A percentile compares a stretch with the other conserved stretches of the same genome.
These are phyloP conservation scores for Villa cingulata DNA, from an alignment of 2,888 invertebrate genomes.

Conservation along the genomic window DNA sequence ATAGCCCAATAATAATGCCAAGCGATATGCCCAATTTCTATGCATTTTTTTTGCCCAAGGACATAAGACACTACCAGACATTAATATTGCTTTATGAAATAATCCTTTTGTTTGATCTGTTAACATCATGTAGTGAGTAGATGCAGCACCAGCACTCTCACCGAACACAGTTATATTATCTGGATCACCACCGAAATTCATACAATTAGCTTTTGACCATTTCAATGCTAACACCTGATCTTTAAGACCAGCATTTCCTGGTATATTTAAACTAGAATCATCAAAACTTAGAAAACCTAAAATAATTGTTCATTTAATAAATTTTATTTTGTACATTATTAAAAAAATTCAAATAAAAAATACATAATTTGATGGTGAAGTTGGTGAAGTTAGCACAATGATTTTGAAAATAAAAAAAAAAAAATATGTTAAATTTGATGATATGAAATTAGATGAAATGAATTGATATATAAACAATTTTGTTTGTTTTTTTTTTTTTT, in stretches of 20 bases:
- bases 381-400: no score
- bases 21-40: slow-evolving; percentile 25
- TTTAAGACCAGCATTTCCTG: slow-evolving; percentile 42
- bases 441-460: no score
- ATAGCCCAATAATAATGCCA: slow-evolving; percentile 31
- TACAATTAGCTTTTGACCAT: slow-evolving; percentile 40
- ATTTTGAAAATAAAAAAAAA: no score
- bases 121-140: slow-evolving; percentile 37
- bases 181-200: slow-evolving; percentile 39
- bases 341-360: no score
- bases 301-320: not conserved
- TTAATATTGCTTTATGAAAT: slow-evolving; percentile 31
- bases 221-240: slow-evolving; percentile 40
- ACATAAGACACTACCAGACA: slow-evolving; percentile 29
- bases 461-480: no score
- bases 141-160: slow-evolving; percentile 40
- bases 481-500: no score
- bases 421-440: no score
- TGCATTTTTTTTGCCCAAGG: slow-evolving; percentile 29
- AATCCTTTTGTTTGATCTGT: slow-evolving; percentile 37
- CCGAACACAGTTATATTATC: slow-evolving; percentile 41
- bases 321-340: no score
- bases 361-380: no score
- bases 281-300: slow-evolving; percentile 39
- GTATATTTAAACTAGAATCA: slow-evolving; percentile 36